phyloP scores from a whole-genome alignment of 2,888 invertebrate genomes.

The Arenicola marina region DNA sequence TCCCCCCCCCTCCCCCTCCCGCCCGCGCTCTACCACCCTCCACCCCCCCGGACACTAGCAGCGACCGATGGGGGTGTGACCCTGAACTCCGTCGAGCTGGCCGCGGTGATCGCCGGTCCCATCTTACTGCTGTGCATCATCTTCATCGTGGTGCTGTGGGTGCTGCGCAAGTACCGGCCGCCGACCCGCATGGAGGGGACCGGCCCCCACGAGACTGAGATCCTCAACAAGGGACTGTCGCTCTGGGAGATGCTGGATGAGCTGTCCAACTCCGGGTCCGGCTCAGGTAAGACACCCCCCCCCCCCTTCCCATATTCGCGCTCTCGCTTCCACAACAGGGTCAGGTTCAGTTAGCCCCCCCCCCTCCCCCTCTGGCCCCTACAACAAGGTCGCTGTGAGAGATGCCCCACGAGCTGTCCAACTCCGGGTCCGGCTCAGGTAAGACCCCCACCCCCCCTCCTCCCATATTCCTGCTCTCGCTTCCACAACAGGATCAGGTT shows the following conservation, averaged over 20 bases:
- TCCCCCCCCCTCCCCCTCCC: too few relatives aligned
- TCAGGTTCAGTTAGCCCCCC: too few relatives aligned
- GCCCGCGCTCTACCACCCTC: too few relatives aligned
- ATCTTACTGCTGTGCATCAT: background rate
- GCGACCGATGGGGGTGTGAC: background rate
- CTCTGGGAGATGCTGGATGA: background rate
- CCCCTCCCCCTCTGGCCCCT: too few relatives aligned
- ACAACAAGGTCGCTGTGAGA: too few relatives aligned
- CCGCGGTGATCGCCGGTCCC: slow-evolving; percentile 1
- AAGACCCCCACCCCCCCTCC: too few relatives aligned
- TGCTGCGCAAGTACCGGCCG: background rate
- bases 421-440: too few relatives aligned
- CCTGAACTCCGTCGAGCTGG: slow-evolving; percentile 1
- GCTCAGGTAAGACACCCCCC: background rate
- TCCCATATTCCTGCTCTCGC: too few relatives aligned
- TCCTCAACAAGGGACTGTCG: background rate
- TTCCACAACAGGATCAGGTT: too few relatives aligned
- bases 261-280: slow-evolving; percentile 7
- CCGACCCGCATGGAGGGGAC: background rate
- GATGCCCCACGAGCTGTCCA: too few relatives aligned
- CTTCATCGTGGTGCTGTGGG: slow-evolving; percentile 2
- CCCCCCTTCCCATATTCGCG: background rate
- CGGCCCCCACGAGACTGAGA: background rate
- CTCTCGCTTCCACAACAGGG: too few relatives aligned
- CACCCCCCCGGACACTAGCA: too few relatives aligned